Evolutionary conservation across 2,113 vertebrate genomes (phyloP), one percentile per base, ranked within the genome.

Genomic region (Microcebus jonahi): DNA sequence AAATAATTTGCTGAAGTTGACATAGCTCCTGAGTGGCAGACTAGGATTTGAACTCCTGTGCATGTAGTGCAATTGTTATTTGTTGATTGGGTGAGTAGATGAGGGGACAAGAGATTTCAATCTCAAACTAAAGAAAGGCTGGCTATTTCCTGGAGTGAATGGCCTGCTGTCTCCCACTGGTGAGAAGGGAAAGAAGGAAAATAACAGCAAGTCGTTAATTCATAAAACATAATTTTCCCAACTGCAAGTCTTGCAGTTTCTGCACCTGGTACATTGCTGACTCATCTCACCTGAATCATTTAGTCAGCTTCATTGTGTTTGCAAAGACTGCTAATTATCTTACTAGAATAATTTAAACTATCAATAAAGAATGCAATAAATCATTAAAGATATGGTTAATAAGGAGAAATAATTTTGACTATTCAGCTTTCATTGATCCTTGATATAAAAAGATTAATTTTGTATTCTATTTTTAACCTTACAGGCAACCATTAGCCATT

Each of bases 231-330:
- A 96, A 98, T 97, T 97, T 98, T 88, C 98, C 96, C 96, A 97
- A 80, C 92, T 98, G 98, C 98, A 98, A 97, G 81, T 68, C 94
- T 92, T 88, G 50, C 98, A 97, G 90, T 96, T 95, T 97, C 94
- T 96, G 97, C 98, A 98, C 98, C 98, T 98, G 98, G 94, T 11
- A 0, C 65, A 45, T 89, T 95, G 93, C 98, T 98, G 98, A 98
- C 94, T 98, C 94, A 87, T 97, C 98, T 98, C 97, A 98, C 98
- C 98, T 98, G 97, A 97, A 97, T 96, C 97, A 97, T 91, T 36
- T 53, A 97, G 91, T 91, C 91, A 95, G 91, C 75, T 97, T 97
- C 6, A 86, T 90, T 97, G 95, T 98, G 95, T 97, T 97, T 97
- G 97, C 95, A 96, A 90, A 93, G 67, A 65, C 89, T 91, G 95